Conservation (phyloP, 2,797 vertebrate species). For the Hapalemur alaotrensis region DNA sequence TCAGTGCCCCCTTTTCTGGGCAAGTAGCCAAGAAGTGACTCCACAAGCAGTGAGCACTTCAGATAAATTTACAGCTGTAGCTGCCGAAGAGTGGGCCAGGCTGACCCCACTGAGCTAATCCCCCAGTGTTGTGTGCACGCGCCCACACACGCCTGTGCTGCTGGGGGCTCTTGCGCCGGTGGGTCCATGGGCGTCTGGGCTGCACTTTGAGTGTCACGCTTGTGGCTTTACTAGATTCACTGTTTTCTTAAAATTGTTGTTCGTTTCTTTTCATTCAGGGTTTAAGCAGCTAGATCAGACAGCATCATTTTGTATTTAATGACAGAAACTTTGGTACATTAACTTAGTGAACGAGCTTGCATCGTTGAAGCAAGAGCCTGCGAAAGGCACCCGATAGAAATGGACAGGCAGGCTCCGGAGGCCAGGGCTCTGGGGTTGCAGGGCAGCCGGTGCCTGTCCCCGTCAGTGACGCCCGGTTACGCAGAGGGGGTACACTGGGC, state of each 20-base stretch:
- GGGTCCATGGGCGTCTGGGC: constrained; percentile 40
- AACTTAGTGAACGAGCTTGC: constrained; percentile 44
- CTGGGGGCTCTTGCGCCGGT: constrained; percentile 17
- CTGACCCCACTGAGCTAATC: neutral
- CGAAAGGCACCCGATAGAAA: constrained; percentile 24
- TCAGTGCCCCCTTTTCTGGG: constrained; percentile 37
- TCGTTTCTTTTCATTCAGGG: constrained; percentile 64
- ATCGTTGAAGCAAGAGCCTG: constrained; percentile 52
- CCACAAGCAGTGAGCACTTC: constrained; percentile 32
- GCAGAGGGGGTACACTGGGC: constrained; percentile 67
- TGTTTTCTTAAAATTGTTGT: constrained; percentile 33
- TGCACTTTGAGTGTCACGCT: constrained; percentile 60
- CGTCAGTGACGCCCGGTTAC: constrained; percentile 76
- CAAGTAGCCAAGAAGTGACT: constrained; percentile 53
- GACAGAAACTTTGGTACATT: constrained; percentile 60
- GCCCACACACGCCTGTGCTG: constrained; percentile 42
- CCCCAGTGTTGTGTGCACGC: neutral
- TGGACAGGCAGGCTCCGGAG: neutral
- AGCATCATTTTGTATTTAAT: constrained; percentile 74
- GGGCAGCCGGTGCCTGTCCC: constrained; percentile 74
- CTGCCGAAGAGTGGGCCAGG: constrained; percentile 48
- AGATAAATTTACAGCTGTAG: constrained; percentile 25
- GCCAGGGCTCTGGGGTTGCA: constrained; percentile 47
- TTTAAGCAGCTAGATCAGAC: constrained; percentile 81
- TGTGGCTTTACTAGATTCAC: constrained; percentile 66